These are phyloP conservation scores for Fistularia commersonii DNA, from an alignment of 2,797 vertebrate species.

Conservation along the genomic window DNA sequence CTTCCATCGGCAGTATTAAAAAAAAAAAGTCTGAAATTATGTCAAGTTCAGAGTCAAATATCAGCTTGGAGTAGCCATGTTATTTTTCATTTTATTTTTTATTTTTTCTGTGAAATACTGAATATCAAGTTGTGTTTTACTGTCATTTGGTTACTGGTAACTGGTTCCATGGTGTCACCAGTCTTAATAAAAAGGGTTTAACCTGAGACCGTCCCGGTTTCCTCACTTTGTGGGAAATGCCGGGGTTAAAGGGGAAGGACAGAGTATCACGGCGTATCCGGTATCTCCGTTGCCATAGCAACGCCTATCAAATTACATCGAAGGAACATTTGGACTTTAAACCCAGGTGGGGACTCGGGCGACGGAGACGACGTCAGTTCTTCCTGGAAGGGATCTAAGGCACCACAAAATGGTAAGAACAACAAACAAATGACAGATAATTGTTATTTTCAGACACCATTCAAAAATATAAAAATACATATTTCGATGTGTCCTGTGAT, in stretches of 20 bases:
- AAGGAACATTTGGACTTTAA: slow-evolving; percentile 71
- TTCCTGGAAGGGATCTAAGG: slow-evolving; percentile 46
- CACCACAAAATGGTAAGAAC: slow-evolving; percentile 65
- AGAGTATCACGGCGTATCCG: slow-evolving; percentile 47
- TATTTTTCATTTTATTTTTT: no score
- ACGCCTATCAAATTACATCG: slow-evolving; percentile 77
- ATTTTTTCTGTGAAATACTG: no score
- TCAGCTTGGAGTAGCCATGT: no score
- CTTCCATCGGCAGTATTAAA: no score
- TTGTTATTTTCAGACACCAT: not conserved
- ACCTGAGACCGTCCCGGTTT: not conserved
- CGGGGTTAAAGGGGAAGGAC: slow-evolving; percentile 28
- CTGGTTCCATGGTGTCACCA: no score
- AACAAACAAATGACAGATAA: not conserved
- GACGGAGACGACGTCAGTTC: slow-evolving; percentile 26
- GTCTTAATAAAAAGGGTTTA: no score
- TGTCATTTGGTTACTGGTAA: no score
- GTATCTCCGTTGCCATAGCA: slow-evolving; percentile 79
- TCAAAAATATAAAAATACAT: not conserved
- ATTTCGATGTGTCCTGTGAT: not conserved
- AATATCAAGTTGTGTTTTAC: no score
- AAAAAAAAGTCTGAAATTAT: no score
- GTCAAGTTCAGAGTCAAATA: no score
- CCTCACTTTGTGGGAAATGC: slow-evolving; percentile 2
- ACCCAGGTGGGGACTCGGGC: slow-evolving; percentile 53